Percentiles rank a stretch among this genome's conserved stretches.
These are phyloP conservation scores for Macroramphosus scolopax DNA, from an alignment of 2,797 vertebrate genomes.

Conservation along the genomic window DNA sequence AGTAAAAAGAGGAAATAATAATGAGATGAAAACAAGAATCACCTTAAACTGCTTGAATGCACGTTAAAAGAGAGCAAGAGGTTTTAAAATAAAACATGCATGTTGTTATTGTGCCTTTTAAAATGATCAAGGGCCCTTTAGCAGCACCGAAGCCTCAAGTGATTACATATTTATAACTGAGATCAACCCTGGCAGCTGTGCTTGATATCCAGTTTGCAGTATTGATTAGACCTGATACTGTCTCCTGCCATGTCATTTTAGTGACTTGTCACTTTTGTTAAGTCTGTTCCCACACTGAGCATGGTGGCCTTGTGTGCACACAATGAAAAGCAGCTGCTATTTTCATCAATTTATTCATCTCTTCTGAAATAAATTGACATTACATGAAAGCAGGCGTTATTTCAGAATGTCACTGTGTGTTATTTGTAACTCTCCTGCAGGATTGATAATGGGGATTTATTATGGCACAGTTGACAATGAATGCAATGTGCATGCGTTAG, in stretches of 20 bases:
- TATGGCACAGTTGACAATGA: conserved; percentile 72
- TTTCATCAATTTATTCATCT: conserved; percentile 2
- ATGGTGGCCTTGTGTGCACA: conserved; percentile 1
- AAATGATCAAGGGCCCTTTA: conserved; percentile 10
- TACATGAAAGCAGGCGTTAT: conserved; percentile 12
- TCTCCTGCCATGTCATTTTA: conserved; percentile 4
- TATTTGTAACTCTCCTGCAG: conserved; percentile 43
- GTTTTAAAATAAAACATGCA: conserved; percentile 2
- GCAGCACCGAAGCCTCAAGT: conserved; percentile 26
- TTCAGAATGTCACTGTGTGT: conserved; percentile 15
- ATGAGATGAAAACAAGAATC: neutral
- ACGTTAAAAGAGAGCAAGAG: conserved; percentile 1
- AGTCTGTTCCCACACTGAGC: too few species aligned
- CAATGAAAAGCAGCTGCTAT: conserved; percentile 2
- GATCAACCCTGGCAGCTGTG: conserved; percentile 23
- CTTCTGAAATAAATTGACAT: conserved; percentile 10
- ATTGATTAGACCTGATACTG: conserved; percentile 11
- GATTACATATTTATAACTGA: conserved; percentile 50
- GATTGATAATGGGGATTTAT: conserved; percentile 72
- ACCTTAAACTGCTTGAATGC: neutral
- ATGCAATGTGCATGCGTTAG: conserved; percentile 78
- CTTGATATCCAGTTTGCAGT: conserved; percentile 22
- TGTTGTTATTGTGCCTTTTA: conserved; percentile 1
- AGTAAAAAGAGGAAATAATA: neutral
- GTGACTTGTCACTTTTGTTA: too few species aligned